Evolutionary conservation across 2,797 vertebrate species (phyloP), one percentile per base, ranked within the genome.

Genomic region (Parambassis ranga): DNA sequence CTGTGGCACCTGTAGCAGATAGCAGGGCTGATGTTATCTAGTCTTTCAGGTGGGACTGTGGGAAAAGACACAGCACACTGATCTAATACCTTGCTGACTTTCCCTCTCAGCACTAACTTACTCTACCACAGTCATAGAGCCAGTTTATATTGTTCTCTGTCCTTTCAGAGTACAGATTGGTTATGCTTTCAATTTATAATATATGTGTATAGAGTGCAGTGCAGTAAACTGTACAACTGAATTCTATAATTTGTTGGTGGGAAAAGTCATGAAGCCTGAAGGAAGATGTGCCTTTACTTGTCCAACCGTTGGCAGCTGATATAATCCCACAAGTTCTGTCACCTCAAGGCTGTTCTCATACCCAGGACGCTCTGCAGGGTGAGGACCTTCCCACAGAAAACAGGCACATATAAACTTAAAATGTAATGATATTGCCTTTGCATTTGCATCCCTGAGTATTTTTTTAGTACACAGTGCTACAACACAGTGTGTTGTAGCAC

Each of bases 241-340:
- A 4, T 13, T 47, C n/a, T 50, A 50, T 19, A n/a, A 3, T 30
- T 39, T n/a, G n/a, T n/a, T n/a, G n/a, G 35, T 79, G 55, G 65
- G 72, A 77, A 76, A 75, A 61, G 20, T 10, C 1, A 2, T 1
- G 10, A 53, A 48, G 33, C 63, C 61, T 31, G 16, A 4, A 42
- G 75, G 66, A 63, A n/a, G 28, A 28, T 39, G 20, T 74, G 86
- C 67, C 63, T 58, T 42, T 58, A 82, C 82, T 74, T 81, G 82
- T 74, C 57, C 7, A 23, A 6, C 32, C 55, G 7, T 46, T 24
- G 11, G 38, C 26, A 65, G 37, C 61, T 51, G 35, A 37, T 60
- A 14, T 20, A 50, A 49, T 27, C 13, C 20, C 37, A 10, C 60
- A 68, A 13, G 36, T 65, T 65, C 9, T 39, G 38, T 53, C 58